Conservation (phyloP, 2,797 vertebrate species). For the Helarctos malayanus region DNA sequence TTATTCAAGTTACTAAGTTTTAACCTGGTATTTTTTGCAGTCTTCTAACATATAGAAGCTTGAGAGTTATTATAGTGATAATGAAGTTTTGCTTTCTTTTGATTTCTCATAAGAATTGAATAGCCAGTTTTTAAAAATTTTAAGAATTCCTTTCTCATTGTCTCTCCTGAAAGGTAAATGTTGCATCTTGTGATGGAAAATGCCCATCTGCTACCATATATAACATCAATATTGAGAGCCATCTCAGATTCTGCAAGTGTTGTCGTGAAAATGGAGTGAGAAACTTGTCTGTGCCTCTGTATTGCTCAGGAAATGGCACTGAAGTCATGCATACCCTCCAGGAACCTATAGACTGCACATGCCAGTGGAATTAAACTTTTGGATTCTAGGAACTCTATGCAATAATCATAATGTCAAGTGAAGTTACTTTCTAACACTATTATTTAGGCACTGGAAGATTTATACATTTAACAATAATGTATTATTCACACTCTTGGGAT, state of each 20-base stretch:
- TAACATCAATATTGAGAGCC: constrained; percentile 98
- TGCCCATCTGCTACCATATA: constrained; percentile 99
- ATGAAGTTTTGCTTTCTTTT: constrained; percentile 21
- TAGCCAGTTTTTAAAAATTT: not conserved
- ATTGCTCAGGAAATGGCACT: constrained; percentile 96
- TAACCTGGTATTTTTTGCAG: not conserved
- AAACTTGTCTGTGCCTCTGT: constrained; percentile 94
- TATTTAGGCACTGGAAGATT: constrained; percentile 54
- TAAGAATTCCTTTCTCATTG: not conserved
- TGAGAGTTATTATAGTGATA: not conserved
- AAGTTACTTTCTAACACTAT: not conserved
- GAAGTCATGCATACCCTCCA: constrained; percentile 95
- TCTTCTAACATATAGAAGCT: not conserved
- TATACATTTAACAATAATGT: not conserved
- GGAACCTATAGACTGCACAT: constrained; percentile 97
- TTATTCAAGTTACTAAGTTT: not conserved
- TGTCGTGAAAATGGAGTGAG: constrained; percentile 96
- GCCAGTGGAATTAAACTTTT: constrained; percentile 95
- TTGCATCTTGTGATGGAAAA: constrained; percentile 98
- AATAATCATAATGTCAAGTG: not conserved
- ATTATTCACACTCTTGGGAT: constrained; percentile 17
- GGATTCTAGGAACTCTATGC: not conserved
- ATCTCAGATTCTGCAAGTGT: constrained; percentile 98
- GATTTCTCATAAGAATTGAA: not conserved
- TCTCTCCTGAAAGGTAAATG: constrained; percentile 91